A percentile compares a stretch with the other conserved stretches of the same genome.
Evolutionary conservation across 2,113 vertebrate species (phyloP).

Genomic region (Dinomys branickii): DNA sequence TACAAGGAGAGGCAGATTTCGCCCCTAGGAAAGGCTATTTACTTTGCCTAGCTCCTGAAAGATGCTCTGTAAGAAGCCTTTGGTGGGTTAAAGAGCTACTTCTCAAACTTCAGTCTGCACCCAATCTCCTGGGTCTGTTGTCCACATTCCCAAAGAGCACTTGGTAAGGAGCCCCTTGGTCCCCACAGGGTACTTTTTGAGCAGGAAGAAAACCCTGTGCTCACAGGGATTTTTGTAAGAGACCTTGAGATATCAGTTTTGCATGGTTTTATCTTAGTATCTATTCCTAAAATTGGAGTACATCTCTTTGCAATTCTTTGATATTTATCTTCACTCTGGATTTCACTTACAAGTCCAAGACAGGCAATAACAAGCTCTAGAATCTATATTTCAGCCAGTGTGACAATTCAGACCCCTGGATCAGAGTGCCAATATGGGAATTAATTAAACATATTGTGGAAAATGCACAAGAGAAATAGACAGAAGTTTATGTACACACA

Average conservation of each 20-base stretch:
- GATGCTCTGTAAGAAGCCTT: neutral
- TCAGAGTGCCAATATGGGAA: neutral
- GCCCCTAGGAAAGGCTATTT: neutral
- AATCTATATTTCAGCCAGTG: neutral
- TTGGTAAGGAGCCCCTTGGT: neutral
- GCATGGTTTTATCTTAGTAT: neutral
- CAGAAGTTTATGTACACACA: neutral
- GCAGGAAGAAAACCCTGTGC: neutral
- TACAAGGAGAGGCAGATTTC: neutral
- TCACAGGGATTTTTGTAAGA: neutral
- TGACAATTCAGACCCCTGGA: neutral
- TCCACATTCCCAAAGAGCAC: neutral
- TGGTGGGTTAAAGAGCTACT: neutral
- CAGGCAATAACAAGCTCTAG: neutral
- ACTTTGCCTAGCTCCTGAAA: neutral
- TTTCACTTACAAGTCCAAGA: neutral
- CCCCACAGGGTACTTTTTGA: neutral
- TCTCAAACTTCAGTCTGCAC: neutral
- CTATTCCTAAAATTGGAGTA: neutral
- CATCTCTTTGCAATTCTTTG: neutral
- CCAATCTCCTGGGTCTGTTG: neutral
- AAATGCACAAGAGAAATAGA: conserved; percentile 19
- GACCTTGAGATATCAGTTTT: neutral
- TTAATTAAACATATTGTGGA: neutral
- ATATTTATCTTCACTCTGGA: neutral